Percentiles rank a stretch among this genome's conserved stretches.
phyloP scores from a whole-genome alignment of 2,888 invertebrate genomes.

The Azorinus chamasolen region DNA sequence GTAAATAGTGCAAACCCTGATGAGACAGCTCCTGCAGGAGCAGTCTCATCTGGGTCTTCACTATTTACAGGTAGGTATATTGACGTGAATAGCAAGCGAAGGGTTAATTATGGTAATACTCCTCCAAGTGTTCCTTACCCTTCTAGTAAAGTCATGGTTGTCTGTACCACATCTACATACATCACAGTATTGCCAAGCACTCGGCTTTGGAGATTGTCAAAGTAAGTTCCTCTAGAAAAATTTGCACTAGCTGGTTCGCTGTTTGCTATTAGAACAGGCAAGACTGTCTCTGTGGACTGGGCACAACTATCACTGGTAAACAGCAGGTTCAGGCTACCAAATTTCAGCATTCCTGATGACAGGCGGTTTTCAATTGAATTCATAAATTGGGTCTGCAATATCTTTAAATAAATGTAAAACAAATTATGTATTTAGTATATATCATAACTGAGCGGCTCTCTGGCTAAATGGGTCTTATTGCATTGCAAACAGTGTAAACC shows the following conservation, averaged over 20 bases:
- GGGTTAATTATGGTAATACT: no score
- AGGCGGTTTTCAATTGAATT: conserved; percentile 65
- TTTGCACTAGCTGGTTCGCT: conserved; percentile 43
- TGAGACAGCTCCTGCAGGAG: no score
- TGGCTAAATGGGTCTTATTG: no score
- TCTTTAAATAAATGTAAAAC: conserved; percentile 31
- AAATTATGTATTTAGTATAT: no score
- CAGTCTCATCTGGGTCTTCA: no score
- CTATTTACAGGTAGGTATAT: no score
- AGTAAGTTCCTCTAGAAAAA: conserved; percentile 72
- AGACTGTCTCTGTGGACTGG: conserved; percentile 42
- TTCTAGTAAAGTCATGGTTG: conserved; percentile 91
- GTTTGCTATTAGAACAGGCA: conserved; percentile 69
- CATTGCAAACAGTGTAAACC: no score
- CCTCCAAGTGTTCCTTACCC: conserved; percentile 83
- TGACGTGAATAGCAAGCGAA: no score
- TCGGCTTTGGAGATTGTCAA: conserved; percentile 89
- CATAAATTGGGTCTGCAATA: conserved; percentile 44
- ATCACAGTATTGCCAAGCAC: conserved; percentile 93
- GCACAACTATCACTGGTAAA: conserved; percentile 57
- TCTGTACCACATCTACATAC: conserved; percentile 92
- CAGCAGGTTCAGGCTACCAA: conserved; percentile 67
- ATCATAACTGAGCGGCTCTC: no score
- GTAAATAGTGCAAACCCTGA: no score
- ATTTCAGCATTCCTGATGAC: conserved; percentile 69